These are phyloP conservation scores for Phataginus tetradactyla DNA, from an alignment of 2,797 vertebrate species.

Conservation along the genomic window DNA sequence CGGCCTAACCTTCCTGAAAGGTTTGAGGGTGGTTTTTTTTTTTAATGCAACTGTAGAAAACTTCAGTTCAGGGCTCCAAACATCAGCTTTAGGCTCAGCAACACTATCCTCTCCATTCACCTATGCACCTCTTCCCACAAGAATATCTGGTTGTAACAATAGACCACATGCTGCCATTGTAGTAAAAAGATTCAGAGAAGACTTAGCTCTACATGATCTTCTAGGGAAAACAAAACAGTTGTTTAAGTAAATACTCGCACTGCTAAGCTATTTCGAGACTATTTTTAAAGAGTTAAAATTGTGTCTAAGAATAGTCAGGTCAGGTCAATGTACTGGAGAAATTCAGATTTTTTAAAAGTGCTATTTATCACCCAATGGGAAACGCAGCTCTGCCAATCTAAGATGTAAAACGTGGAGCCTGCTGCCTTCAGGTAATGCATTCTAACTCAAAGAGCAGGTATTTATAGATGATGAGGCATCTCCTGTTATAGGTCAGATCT, in stretches of 20 bases:
- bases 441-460: conserved; percentile 59
- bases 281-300: conserved; percentile 65
- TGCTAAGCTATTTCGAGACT: neutral
- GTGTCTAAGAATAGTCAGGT: conserved; percentile 53
- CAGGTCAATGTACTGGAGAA: conserved; percentile 29
- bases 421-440: conserved; percentile 49
- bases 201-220: conserved; percentile 49
- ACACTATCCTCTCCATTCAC: conserved; percentile 40
- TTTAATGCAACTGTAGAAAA: conserved; percentile 56
- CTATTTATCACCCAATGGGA: conserved; percentile 46
- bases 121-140: conserved; percentile 27
- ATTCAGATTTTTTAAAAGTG: conserved; percentile 49
- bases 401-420: conserved; percentile 39
- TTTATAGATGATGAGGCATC: conserved; percentile 49
- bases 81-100: neutral
- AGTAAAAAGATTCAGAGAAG: conserved; percentile 41
- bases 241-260: conserved; percentile 64
- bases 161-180: conserved; percentile 41
- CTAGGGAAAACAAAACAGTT: neutral
- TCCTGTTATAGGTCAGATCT: conserved; percentile 25
- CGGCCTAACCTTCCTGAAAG: conserved; percentile 4
- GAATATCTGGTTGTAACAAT: conserved; percentile 56
- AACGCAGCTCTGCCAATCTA: conserved; percentile 51
- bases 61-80: conserved; percentile 25
- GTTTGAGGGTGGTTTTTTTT: neutral